Evolutionary conservation across 2,113 vertebrate genomes (phyloP).

Genomic region (Lophura nycthemera): DNA sequence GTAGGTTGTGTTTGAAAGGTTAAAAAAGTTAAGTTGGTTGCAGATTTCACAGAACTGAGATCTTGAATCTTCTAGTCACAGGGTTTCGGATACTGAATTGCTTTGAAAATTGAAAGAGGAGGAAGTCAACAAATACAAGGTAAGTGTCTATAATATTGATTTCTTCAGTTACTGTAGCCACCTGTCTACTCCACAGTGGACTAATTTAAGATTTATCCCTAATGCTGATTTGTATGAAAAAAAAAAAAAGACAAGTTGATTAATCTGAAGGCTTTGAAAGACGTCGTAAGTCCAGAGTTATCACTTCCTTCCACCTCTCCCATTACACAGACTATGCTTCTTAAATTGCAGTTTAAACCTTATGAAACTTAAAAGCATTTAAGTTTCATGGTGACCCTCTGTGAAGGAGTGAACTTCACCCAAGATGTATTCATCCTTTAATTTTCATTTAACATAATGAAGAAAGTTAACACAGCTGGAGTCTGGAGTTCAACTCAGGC

Average conservation of each 20-base stretch:
- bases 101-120: not conserved
- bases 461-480: conserved; percentile 26
- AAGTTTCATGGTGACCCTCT: not conserved
- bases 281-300: not conserved
- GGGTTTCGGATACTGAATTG: not conserved
- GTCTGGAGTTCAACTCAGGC: conserved; percentile 12
- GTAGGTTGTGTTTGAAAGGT: not conserved
- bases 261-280: not conserved
- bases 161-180: not conserved
- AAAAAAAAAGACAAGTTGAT: not conserved
- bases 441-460: conserved; percentile 9
- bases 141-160: not conserved
- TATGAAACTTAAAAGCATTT: conserved; percentile 26
- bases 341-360: not conserved
- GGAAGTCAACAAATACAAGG: not conserved
- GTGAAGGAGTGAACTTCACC: conserved; percentile 3
- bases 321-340: not conserved
- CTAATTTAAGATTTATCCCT: not conserved
- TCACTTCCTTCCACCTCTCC: not conserved
- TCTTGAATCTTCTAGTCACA: not conserved
- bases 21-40: not conserved
- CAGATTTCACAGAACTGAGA: not conserved
- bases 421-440: not conserved
- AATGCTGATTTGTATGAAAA: accelerated
- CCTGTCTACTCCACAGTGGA: not conserved